A percentile compares a stretch with the other conserved stretches of the same genome.
Conservation (phyloP, 1,140 invertebrate genomes). For the Cyclargus thomasi region DNA sequence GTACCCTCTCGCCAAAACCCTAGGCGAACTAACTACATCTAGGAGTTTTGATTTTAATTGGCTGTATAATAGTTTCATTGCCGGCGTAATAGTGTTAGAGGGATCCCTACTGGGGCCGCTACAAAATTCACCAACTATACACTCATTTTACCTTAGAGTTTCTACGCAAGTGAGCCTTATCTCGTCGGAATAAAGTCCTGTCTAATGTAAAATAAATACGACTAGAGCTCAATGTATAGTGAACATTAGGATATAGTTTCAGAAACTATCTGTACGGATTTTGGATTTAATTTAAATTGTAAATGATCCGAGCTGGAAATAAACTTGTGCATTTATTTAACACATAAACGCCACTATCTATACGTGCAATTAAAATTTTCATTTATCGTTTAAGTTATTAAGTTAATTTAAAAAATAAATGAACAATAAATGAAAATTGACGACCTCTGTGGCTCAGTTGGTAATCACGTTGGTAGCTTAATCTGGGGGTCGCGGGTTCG, state of each 20-base stretch:
- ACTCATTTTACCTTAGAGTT: no score
- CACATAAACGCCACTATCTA: no score
- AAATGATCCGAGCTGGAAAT: background rate
- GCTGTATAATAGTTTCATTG: conserved; percentile 1
- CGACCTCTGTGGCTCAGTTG: no score
- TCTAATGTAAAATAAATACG: no score
- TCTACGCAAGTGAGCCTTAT: no score
- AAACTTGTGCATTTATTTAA: background rate
- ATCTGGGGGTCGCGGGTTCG: no score
- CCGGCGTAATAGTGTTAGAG: background rate
- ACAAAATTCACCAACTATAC: background rate
- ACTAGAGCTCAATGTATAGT: background rate
- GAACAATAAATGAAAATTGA: no score
- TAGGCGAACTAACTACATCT: background rate
- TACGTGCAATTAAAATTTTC: no score
- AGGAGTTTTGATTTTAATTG: conserved; percentile 3
- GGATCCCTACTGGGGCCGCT: background rate
- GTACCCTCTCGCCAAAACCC: background rate
- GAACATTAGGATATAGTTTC: background rate
- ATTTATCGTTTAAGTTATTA: no score
- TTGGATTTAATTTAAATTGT: background rate
- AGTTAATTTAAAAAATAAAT: no score
- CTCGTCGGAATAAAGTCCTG: no score
- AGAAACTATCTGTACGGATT: background rate
- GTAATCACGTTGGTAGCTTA: no score